Evolutionary conservation across 2,113 vertebrate genomes (phyloP), one percentile per base, ranked within the genome.

Genomic region (Podarcis cretensis): DNA sequence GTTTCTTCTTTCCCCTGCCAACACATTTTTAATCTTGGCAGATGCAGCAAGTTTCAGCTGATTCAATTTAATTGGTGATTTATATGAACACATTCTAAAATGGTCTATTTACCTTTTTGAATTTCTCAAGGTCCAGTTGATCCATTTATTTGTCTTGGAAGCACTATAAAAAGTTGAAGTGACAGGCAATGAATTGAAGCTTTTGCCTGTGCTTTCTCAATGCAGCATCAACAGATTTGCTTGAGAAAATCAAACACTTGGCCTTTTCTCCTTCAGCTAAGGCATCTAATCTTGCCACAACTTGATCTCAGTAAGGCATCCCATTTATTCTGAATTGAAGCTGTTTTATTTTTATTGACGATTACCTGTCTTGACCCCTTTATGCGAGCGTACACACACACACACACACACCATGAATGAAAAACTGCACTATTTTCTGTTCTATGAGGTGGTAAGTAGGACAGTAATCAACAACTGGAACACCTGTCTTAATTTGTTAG

Each of bases 121-220:
- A 79, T 69, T 23, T 78, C 43, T 68, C 40, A 79, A 79, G 40
- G 63, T 78, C 57, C 59, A 66, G 10, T 10, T 86, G 74, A n/a
- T 79, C 20, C 75, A 79, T 86, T 86, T 79, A 54, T 79, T 86
- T 68, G 20, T 78, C 84, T 86, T 80, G 30, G 63, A 69, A 35
- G 30, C 63, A 40, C 32, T 78, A 35, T 78, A 66, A 65, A 66
- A 66, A 32, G 75, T 78, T 86, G 59, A 78, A 77, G 27, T 43
- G 75, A 78, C 30, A n/a, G 59, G 74, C 37, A 78, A 78, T 86
- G 30, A 66, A 66, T 77, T 86, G 21, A 78, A 23, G 18, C 3
- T n/a, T 78, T 86, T 86, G 25, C 74, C 66, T 86, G 59, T 13
- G 77, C 35, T 65, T 68, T 10, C 25, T 48, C 27, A 43, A 21